Percentiles rank a stretch among this genome's conserved stretches.
These are phyloP conservation scores for Dipodomys stephensi DNA, from an alignment of 2,113 vertebrate genomes.

Conservation along the genomic window DNA sequence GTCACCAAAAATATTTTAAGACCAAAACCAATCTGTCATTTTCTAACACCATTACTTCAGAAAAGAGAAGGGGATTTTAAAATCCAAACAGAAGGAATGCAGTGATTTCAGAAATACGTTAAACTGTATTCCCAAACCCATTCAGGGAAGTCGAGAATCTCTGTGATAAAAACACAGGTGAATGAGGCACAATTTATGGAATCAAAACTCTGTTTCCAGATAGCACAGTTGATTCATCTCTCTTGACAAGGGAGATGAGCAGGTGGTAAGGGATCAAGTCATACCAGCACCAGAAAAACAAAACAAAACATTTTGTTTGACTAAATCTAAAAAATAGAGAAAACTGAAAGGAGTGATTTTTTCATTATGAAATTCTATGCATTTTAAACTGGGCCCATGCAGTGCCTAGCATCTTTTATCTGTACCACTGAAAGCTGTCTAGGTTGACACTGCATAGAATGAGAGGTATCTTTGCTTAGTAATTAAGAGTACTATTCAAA, in stretches of 20 bases:
- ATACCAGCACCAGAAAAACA: background rate
- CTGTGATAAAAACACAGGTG: background rate
- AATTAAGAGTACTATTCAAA: background rate
- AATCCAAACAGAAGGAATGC: background rate
- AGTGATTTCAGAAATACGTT: background rate
- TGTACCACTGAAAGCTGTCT: background rate
- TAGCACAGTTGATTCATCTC: background rate
- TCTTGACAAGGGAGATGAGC: constrained; percentile 20
- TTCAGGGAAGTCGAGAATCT: background rate
- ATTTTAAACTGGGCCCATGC: background rate
- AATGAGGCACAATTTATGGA: background rate
- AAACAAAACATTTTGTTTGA: constrained; percentile 31
- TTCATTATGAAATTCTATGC: background rate
- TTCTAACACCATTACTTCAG: constrained; percentile 3
- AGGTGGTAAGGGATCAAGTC: constrained; percentile 40
- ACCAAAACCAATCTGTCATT: background rate
- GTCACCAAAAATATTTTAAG: background rate
- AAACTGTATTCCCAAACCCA: background rate
- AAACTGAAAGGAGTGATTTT: constrained; percentile 35
- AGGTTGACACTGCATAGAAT: background rate
- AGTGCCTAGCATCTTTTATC: constrained; percentile 6
- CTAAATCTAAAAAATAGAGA: constrained; percentile 26
- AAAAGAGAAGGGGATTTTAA: constrained; percentile 48
- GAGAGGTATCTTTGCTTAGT: background rate
- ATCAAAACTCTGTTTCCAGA: background rate